phyloP scores from a whole-genome alignment of 2,797 vertebrate species.

The Bufotes viridis region DNA sequence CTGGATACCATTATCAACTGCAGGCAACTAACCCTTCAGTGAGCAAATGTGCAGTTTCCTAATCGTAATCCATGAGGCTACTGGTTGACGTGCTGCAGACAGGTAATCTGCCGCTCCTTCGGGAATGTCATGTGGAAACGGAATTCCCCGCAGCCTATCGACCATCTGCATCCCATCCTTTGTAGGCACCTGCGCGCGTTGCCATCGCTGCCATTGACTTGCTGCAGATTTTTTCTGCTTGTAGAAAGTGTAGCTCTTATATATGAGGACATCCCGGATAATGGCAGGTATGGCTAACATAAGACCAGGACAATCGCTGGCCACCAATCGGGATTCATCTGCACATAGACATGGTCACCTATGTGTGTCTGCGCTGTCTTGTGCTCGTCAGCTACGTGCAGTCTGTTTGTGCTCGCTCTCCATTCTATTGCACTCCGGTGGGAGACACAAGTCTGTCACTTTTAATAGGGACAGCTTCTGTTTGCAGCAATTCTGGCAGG shows the following conservation, averaged over 20 bases:
- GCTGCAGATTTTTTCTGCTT: background rate
- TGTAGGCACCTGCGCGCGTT: background rate
- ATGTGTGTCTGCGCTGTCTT: background rate
- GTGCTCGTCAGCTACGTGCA: constrained; percentile 5
- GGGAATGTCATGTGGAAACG: background rate
- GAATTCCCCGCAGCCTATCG: background rate
- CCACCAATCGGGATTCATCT: background rate
- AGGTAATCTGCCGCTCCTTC: background rate
- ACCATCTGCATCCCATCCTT: background rate
- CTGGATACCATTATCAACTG: too few species aligned
- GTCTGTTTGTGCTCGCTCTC: constrained; percentile 32
- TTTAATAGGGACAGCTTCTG: constrained; percentile 61
- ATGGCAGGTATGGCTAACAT: background rate
- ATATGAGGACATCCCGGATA: background rate
- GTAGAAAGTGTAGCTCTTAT: background rate
- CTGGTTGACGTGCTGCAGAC: background rate
- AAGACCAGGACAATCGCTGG: background rate
- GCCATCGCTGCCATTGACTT: background rate
- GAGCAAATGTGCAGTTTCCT: background rate
- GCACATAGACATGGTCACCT: background rate
- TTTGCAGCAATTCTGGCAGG: constrained; percentile 58
- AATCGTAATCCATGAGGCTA: background rate
- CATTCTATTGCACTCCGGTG: constrained; percentile 42
- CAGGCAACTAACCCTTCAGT: background rate
- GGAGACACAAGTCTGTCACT: constrained; percentile 55